A percentile compares a stretch with the other conserved stretches of the same genome.
Evolutionary conservation across 1,140 invertebrate species (phyloP).

Genomic region (Penaeus chinensis): DNA sequence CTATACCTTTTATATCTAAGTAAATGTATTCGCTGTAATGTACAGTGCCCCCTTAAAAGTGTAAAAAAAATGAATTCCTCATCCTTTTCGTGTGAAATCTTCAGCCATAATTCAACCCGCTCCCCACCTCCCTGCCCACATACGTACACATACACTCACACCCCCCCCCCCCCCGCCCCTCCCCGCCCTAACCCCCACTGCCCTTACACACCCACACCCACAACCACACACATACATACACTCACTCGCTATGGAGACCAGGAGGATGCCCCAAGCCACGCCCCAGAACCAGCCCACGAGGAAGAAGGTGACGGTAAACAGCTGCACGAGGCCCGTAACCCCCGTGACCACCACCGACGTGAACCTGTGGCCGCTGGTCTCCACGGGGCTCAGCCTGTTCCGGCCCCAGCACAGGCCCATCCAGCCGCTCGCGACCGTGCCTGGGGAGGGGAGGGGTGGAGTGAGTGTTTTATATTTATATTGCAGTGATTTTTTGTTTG

Average conservation of each 20-base stretch:
- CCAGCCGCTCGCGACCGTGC: conserved; percentile 59
- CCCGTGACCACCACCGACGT: conserved; percentile 68
- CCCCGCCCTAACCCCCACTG: not conserved
- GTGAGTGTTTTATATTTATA: too few species aligned
- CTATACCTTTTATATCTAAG: too few species aligned
- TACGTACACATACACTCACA: too few species aligned
- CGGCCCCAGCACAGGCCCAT: conserved; percentile 59
- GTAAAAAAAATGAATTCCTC: not conserved
- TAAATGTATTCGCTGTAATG: not conserved
- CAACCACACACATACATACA: not conserved
- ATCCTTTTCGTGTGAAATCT: not conserved
- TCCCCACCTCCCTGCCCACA: not conserved
- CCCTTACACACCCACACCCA: conserved; percentile 14
- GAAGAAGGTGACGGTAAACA: conserved; percentile 72
- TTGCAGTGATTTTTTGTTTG: too few species aligned
- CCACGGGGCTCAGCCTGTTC: conserved; percentile 52
- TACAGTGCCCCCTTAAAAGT: not conserved
- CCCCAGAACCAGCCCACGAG: conserved; percentile 75
- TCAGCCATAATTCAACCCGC: not conserved
- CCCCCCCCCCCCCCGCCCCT: too few species aligned
- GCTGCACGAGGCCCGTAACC: conserved; percentile 71
- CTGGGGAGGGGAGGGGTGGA: conserved; percentile 2
- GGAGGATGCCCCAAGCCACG: conserved; percentile 72
- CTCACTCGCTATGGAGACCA: conserved; percentile 69
- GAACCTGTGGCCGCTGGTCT: conserved; percentile 47